Base-by-base conservation (phyloP, 2,888 invertebrate species). In the Byasa hedistus region DNA sequence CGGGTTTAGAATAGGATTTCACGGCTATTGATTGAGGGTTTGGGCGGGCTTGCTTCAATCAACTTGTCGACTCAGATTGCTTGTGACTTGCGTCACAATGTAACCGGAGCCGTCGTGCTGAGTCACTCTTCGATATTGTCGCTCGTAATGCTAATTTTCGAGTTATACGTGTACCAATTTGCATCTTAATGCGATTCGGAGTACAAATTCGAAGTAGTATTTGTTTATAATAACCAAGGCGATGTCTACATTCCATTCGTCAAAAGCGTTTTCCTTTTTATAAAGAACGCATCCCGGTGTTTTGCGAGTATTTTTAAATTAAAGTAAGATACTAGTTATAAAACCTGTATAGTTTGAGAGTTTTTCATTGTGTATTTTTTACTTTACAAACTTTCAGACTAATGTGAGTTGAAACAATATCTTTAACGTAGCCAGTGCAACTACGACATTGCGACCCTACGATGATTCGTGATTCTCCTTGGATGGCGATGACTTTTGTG, bases 141-240 rank as follows among this genome's bases (percentile, higher is more conserved):
- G 87, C 81, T 87, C 82, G 79, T 81, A 82, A 91, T 91, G 91
- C 86, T 82, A 91, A 91, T 90, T 86, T 86, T 86, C 83, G 86
- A 78, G 86, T 83, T 86, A 87, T 85, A 85, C 88, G 82, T 86
- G 88, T 88, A 86, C 80, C 87, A 85, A 91, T 91, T 91, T 89
- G 87, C 90, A 91, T 90, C 77, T 83, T 87, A 91, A 88, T 89
- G 80, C 79, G 80, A 82, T 86, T 80, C 79, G 79, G 82, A 80
- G 82, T 82, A 82, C 78, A 71, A 71, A 69, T 69, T 73, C 58
- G 67, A 69, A 69, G 70, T 48, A 51, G 66, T 76, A 75, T 76
- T 77, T 78, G 74, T 75, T 73, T 75, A 72, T 73, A 70, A 74
- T 68, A 56, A 65, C 57, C 65, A 67, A 64, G 68, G 69, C 65